These are phyloP conservation scores for Cheilosia soror DNA, from an alignment of 2,888 invertebrate genomes.

Conservation along the genomic window DNA sequence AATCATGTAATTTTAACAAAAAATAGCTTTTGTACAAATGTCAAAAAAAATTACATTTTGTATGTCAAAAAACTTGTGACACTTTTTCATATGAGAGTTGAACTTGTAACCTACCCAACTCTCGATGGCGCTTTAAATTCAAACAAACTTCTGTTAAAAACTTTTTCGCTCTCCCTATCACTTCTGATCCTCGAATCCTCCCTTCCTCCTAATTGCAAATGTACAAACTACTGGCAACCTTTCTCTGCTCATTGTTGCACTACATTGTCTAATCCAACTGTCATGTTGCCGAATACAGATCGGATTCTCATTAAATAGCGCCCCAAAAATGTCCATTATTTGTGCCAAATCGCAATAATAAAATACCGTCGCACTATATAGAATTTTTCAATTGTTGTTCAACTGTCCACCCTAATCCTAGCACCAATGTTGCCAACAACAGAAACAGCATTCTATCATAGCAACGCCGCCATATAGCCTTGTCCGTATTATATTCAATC, in stretches of 20 bases:
- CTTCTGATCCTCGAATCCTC: too few species aligned
- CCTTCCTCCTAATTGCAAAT: too few species aligned
- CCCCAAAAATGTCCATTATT: background rate
- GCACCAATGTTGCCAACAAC: constrained; percentile 32
- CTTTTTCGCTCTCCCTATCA: too few species aligned
- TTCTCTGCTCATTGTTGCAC: background rate
- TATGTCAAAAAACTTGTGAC: too few species aligned
- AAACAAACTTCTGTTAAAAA: too few species aligned
- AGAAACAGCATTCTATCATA: constrained; percentile 8
- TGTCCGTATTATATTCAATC: constrained; percentile 58
- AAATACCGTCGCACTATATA: constrained; percentile 27
- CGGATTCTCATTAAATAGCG: background rate
- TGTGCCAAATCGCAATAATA: constrained; percentile 41
- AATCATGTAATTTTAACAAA: too few species aligned
- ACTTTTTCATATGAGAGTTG: too few species aligned
- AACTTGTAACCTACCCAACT: too few species aligned
- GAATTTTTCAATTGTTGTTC: constrained; percentile 39
- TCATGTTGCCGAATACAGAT: background rate
- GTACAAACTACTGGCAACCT: too few species aligned
- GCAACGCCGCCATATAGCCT: constrained; percentile 22
- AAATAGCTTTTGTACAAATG: too few species aligned
- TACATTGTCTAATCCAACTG: constrained; percentile 1
- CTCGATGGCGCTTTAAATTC: too few species aligned
- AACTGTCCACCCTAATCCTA: constrained; percentile 45
- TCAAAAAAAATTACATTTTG: too few species aligned